A percentile compares a stretch with the other conserved stretches of the same genome.
These are phyloP conservation scores for Eumaeus atala DNA, from an alignment of 1,140 invertebrate species.

Conservation along the genomic window DNA sequence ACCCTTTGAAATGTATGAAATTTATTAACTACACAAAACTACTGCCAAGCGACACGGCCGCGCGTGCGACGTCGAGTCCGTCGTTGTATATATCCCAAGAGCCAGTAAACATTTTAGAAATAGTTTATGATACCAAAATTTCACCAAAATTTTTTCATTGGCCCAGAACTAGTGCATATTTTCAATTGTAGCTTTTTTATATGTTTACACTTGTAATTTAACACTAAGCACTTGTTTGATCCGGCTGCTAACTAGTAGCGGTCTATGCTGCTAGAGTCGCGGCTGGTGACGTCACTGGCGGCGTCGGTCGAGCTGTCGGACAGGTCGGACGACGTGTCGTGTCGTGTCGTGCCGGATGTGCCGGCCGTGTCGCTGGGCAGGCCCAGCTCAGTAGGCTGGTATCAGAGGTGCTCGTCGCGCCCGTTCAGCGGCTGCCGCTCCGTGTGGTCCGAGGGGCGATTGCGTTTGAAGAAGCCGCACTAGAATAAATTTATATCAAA, in stretches of 20 bases:
- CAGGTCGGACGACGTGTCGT: conserved; percentile 31
- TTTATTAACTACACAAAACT: background rate
- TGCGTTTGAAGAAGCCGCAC: conserved; percentile 95
- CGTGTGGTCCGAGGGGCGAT: conserved; percentile 84
- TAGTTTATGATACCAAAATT: no score
- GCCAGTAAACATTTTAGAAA: no score
- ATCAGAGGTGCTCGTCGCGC: conserved; percentile 81
- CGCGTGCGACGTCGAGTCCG: no score
- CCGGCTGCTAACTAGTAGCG: conserved; percentile 21
- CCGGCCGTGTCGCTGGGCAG: conserved; percentile 27
- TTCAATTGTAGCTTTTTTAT: no score
- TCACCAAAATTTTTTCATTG: background rate
- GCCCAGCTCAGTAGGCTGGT: conserved; percentile 46
- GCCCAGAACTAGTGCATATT: no score
- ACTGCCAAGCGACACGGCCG: no score
- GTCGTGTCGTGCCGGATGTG: conserved; percentile 45
- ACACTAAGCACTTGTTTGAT: no score
- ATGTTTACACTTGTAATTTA: background rate
- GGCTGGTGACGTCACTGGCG: conserved; percentile 61
- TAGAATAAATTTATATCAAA: conserved; percentile 75
- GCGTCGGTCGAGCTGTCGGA: conserved; percentile 52
- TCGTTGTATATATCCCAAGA: no score
- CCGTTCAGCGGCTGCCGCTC: conserved; percentile 89
- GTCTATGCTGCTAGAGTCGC: conserved; percentile 39
- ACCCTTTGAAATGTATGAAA: conserved; percentile 1